Evolutionary conservation across 2,797 vertebrate species (phyloP), one percentile per base, ranked within the genome.

Genomic region (Muraenolepis orangiensis): DNA sequence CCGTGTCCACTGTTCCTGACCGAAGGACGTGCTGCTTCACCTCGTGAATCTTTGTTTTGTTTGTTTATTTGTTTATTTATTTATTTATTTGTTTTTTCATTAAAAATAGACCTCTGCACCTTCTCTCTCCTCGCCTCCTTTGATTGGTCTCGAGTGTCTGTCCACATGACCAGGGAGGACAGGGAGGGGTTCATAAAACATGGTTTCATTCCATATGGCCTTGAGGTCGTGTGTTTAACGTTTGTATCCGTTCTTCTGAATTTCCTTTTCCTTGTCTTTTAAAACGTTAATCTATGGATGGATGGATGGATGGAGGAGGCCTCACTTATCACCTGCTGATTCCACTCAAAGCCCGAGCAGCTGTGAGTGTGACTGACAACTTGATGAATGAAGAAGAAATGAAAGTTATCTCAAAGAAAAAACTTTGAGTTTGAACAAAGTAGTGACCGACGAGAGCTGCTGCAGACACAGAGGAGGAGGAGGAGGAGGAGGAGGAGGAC

Each of bases 91-190:
- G n/a, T 18, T 66, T 28, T 67, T 67, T 31, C 66, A 67, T 67
- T 67, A 67, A 67, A n/a, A 67, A 30, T 30, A 67, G 66, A 67
- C 66, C 29, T 67, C 30, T 67, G 66, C 66, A 67, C 66, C 66
- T 67, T 31, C 66, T 31, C 66, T 67, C 30, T 31, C 29, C 18
- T 7, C 5, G 13, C 66, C 26, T 66, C 13, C 64, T 16, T 13
- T 31, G 28, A 29, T 67, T 66, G 51, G 51, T 11, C 18, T 64
- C 57, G 26, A 1, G n/a, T 64, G 26, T 64, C 51, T 64, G n/a
- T n/a, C n/a, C n/a, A n/a, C n/a, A n/a, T n/a, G n/a, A n/a, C n/a
- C n/a, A n/a, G n/a, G n/a, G n/a, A n/a, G n/a, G n/a, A n/a, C n/a
- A n/a, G n/a, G n/a, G n/a, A n/a, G n/a, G n/a, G n/a, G n/a, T n/a